A percentile compares a stretch with the other conserved stretches of the same genome.
Evolutionary conservation across 2,113 vertebrate genomes (phyloP).

Genomic region (Naja naja): DNA sequence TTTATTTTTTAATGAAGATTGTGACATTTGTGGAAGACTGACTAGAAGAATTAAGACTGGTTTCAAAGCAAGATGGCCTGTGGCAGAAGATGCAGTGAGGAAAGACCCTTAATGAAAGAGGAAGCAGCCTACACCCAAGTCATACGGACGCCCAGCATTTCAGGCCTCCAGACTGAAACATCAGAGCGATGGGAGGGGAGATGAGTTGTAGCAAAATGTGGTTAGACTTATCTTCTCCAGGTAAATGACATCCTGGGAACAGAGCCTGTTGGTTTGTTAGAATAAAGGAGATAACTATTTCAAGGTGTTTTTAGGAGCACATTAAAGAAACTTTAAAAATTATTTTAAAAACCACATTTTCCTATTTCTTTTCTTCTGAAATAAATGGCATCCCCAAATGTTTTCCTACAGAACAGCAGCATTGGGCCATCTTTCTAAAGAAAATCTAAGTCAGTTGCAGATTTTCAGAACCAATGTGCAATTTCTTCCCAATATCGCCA

Average conservation of each 20-base stretch:
- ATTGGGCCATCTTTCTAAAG: not conserved
- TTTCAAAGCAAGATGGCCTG: not conserved
- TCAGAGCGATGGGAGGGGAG: not conserved
- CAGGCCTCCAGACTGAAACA: not conserved
- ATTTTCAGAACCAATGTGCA: not conserved
- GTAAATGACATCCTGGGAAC: not conserved
- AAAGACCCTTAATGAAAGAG: not conserved
- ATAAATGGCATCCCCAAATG: constrained; percentile 8
- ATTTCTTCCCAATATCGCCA: not conserved
- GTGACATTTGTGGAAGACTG: not conserved
- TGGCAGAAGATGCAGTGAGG: not conserved
- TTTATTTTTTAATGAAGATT: not conserved
- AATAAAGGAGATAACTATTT: constrained; percentile 48
- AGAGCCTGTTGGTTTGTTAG: not conserved
- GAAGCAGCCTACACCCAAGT: not conserved
- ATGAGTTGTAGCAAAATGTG: not conserved
- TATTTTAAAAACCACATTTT: constrained; percentile 7
- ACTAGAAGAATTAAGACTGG: not conserved
- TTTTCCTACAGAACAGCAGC: not conserved
- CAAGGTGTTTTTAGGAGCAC: constrained; percentile 57
- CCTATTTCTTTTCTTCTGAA: constrained; percentile 53
- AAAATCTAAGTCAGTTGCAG: not conserved
- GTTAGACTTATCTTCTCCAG: not conserved
- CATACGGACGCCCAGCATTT: not conserved
- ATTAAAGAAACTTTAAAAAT: constrained; percentile 44